These are phyloP conservation scores for Macquaria australasica DNA, from an alignment of 2,113 vertebrate genomes.

Conservation along the genomic window DNA sequence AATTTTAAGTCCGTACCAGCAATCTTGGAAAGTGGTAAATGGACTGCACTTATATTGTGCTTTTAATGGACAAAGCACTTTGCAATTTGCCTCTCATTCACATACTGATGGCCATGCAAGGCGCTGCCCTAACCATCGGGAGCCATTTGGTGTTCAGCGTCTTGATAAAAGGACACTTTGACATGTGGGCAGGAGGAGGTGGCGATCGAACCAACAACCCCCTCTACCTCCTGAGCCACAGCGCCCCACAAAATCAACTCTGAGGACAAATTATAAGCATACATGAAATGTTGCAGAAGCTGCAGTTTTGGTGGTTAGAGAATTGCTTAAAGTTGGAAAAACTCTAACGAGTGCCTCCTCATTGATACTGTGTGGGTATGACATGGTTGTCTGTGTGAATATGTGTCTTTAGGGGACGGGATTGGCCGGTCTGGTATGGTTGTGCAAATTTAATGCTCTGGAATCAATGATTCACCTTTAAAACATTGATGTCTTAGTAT, in stretches of 20 bases:
- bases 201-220: not conserved
- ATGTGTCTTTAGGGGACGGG: constrained; percentile 12
- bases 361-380: not conserved
- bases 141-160: not conserved
- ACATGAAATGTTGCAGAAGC: not conserved
- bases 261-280: not conserved
- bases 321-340: not conserved
- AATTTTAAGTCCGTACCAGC: not conserved
- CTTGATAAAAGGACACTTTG: constrained; percentile 8
- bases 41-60: not conserved
- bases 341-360: not conserved
- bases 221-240: not conserved
- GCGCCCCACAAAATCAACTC: not conserved
- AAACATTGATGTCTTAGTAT: constrained; percentile 42
- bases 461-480: constrained; percentile 43
- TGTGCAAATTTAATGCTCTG: constrained; percentile 37
- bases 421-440: not conserved
- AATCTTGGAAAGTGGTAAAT: not conserved
- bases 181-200: not conserved
- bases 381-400: not conserved
- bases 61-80: not conserved
- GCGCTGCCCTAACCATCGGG: not conserved
- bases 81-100: not conserved
- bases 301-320: not conserved
- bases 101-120: not conserved